Conservation (phyloP, 1,140 invertebrate genomes). For the Leptopilina boulardi region DNA sequence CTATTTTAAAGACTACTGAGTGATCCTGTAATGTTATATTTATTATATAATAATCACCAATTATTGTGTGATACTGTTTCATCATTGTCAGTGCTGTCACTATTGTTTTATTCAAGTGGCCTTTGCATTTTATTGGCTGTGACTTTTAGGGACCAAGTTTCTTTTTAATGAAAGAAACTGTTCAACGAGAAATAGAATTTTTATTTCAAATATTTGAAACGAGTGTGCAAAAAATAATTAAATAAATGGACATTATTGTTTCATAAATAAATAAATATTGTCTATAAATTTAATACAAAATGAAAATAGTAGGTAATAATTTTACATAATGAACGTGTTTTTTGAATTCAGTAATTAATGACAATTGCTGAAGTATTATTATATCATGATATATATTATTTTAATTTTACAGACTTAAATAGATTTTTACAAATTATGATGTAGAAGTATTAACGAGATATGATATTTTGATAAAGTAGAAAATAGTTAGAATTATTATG, state of each 20-base stretch:
- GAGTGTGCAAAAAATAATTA: not conserved
- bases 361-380: not conserved
- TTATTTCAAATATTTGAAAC: not conserved
- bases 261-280: not conserved
- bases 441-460: conserved; percentile 40
- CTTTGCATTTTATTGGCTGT: conserved; percentile 77
- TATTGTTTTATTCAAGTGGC: conserved; percentile 65
- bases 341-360: not conserved
- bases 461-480: conserved; percentile 52
- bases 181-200: not conserved
- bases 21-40: conserved; percentile 2
- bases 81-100: conserved; percentile 41
- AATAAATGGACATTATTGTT: not conserved
- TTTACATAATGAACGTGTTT: not conserved
- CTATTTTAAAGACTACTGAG: conserved; percentile 8
- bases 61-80: conserved; percentile 40
- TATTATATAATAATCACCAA: conserved; percentile 10
- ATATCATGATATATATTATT: conserved; percentile 37
- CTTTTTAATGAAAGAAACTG: conserved; percentile 28
- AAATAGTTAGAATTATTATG: not conserved
- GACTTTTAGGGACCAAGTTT: conserved; percentile 75
- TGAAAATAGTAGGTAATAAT: not conserved
- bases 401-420: conserved; percentile 45
- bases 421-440: conserved; percentile 48
- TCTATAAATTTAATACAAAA: not conserved